Percentiles rank a stretch among this genome's conserved stretches.
phyloP scores from a whole-genome alignment of 1,140 invertebrate genomes.

The Diabrotica virgifera region DNA sequence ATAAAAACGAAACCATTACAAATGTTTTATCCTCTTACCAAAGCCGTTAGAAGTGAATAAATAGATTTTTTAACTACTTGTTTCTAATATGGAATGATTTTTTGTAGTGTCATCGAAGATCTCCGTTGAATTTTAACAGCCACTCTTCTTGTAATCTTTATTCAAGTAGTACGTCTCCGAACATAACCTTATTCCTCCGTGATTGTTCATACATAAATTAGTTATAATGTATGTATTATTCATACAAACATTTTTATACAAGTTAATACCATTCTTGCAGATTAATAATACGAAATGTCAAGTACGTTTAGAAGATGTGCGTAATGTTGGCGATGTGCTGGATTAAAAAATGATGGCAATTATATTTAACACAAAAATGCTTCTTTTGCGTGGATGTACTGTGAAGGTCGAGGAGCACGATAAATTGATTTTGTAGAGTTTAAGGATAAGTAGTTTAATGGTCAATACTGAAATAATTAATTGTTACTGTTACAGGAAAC shows the following conservation, averaged over 20 bases:
- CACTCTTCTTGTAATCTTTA: background rate
- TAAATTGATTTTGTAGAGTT: too few species aligned
- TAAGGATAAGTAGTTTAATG: too few species aligned
- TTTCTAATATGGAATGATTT: background rate
- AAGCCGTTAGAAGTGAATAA: too few species aligned
- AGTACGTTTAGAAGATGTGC: background rate
- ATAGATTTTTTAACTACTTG: background rate
- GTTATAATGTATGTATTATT: background rate
- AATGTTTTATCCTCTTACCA: too few species aligned
- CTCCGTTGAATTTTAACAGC: background rate
- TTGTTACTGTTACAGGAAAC: too few species aligned
- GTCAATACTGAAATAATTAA: too few species aligned
- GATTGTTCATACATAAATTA: constrained; percentile 3
- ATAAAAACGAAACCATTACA: too few species aligned
- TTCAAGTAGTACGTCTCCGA: background rate
- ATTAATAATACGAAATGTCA: background rate
- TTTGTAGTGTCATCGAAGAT: background rate
- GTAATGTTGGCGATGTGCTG: background rate
- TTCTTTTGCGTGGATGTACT: too few species aligned
- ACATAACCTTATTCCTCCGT: constrained; percentile 2
- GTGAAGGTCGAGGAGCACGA: too few species aligned
- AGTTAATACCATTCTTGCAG: background rate
- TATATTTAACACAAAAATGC: too few species aligned
- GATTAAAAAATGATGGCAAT: too few species aligned
- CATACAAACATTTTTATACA: background rate